phyloP scores from a whole-genome alignment of 2,113 vertebrate species.

The Aldabrachelys gigantea region DNA sequence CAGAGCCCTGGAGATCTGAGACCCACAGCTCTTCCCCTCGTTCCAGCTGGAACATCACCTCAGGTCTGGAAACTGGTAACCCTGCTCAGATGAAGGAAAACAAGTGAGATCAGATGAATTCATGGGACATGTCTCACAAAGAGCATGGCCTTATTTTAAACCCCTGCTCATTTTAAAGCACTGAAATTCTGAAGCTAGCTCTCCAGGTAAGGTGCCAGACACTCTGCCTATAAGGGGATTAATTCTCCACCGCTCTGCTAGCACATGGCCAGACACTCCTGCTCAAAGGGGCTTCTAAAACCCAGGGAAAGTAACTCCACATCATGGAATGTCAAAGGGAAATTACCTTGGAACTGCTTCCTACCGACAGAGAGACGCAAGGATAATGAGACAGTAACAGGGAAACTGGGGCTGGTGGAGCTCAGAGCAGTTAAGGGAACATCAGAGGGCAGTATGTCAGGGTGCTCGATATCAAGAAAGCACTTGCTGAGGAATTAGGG shows the following conservation, averaged over 20 bases:
- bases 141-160: too few relatives aligned
- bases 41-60: neutral
- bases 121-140: neutral
- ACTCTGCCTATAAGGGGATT: too few relatives aligned
- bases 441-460: too few relatives aligned
- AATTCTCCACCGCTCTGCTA: too few relatives aligned
- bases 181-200: too few relatives aligned
- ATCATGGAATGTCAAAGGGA: neutral
- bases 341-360: neutral
- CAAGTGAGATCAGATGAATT: too few relatives aligned
- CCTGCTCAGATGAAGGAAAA: neutral
- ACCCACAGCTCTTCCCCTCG: neutral
- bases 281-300: neutral
- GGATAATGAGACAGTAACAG: neutral
- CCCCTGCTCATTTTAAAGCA: too few relatives aligned
- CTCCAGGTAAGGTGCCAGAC: too few relatives aligned
- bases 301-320: neutral
- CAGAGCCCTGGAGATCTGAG: neutral
- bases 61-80: neutral
- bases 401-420: too few relatives aligned
- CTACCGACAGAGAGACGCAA: neutral
- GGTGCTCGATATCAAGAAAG: too few relatives aligned
- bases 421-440: too few relatives aligned
- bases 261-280: neutral
- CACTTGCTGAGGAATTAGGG: too few relatives aligned